Conservation (phyloP, 1,140 invertebrate species). For the Drosophila virilis region DNA sequence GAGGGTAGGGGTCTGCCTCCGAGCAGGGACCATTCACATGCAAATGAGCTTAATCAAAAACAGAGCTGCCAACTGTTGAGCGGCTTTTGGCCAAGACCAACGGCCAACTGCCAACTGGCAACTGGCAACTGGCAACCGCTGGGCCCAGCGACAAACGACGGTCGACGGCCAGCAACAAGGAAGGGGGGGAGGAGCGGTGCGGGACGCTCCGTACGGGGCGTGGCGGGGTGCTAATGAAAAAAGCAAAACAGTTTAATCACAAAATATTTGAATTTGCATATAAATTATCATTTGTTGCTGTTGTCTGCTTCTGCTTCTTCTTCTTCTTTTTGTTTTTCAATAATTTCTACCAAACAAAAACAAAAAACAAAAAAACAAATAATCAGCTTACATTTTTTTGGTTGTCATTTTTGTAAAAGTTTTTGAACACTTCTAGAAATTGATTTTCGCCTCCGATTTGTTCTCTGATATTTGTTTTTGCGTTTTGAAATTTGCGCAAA, state of each 20-base stretch:
- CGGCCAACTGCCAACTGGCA: conserved; percentile 5
- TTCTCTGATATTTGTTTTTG: conserved; percentile 1
- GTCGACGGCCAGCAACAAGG: conserved; percentile 1
- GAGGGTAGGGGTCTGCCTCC: not conserved
- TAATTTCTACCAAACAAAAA: conserved; percentile 20
- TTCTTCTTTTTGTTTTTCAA: not conserved
- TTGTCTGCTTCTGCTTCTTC: not conserved
- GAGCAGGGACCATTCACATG: conserved; percentile 63
- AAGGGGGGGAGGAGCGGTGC: too few relatives aligned
- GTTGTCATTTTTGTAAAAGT: conserved; percentile 8
- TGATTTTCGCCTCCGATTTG: not conserved
- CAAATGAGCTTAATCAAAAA: conserved; percentile 81
- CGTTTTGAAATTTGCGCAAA: conserved; percentile 21
- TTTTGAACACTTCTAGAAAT: conserved; percentile 3
- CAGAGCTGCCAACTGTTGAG: conserved; percentile 67
- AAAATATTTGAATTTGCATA: conserved; percentile 78
- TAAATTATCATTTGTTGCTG: conserved; percentile 61
- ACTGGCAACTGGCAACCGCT: conserved; percentile 13
- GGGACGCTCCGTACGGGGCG: not conserved
- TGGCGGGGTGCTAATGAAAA: conserved; percentile 73
- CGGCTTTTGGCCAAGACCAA: conserved; percentile 28
- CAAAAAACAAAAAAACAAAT: conserved; percentile 16
- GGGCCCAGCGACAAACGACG: conserved; percentile 4
- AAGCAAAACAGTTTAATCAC: conserved; percentile 78
- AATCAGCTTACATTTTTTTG: conserved; percentile 43